phyloP scores from a whole-genome alignment of 2,888 invertebrate species.

The Xanthorhoe spadicearia region DNA sequence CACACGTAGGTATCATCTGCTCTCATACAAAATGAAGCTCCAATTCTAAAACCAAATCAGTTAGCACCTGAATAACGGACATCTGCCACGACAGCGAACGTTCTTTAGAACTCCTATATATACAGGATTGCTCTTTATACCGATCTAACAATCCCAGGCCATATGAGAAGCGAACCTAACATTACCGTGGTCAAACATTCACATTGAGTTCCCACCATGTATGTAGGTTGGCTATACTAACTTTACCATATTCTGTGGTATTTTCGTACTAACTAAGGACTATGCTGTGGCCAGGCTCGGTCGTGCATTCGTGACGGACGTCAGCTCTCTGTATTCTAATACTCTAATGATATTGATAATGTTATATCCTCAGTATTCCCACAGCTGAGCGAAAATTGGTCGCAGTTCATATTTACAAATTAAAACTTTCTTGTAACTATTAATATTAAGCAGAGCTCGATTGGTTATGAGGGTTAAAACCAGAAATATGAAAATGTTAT shows the following conservation, averaged over 20 bases:
- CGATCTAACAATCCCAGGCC: constrained; percentile 31
- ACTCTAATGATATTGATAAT: constrained; percentile 39
- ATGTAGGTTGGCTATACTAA: constrained; percentile 41
- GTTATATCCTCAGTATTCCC: constrained; percentile 35
- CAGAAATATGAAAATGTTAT: background rate
- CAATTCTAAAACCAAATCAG: no score
- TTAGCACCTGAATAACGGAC: no score
- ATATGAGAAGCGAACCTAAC: constrained; percentile 43
- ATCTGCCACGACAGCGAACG: no score
- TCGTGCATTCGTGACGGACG: constrained; percentile 49
- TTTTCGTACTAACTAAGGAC: constrained; percentile 2
- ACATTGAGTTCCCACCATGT: constrained; percentile 46
- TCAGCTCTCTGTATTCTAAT: constrained; percentile 40
- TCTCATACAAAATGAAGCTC: no score
- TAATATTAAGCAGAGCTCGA: background rate
- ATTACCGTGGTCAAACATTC: constrained; percentile 48
- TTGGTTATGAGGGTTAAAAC: no score
- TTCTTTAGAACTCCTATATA: background rate
- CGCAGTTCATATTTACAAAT: background rate
- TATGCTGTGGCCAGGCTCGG: constrained; percentile 23
- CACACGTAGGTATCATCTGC: no score
- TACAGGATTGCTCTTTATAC: constrained; percentile 25
- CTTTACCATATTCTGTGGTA: constrained; percentile 8
- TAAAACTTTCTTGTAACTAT: background rate
- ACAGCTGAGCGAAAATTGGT: constrained; percentile 19